Conservation (phyloP, 2,888 invertebrate species). For the Cyaniris semiargus region DNA sequence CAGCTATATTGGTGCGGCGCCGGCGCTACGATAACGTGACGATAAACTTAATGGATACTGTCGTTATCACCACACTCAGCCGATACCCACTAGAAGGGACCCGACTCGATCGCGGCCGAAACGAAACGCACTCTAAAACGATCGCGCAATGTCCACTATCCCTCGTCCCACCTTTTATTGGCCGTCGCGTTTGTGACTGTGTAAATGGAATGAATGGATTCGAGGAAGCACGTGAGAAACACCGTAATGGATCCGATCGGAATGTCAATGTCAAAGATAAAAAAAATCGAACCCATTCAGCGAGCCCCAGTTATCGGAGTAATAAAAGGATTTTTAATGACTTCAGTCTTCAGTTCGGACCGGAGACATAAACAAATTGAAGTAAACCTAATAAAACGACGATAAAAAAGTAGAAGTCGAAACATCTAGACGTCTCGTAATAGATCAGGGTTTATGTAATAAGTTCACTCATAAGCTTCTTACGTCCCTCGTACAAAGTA, state of each 20-base stretch:
- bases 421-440: slow-evolving; percentile 3
- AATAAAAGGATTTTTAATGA: slow-evolving; percentile 25
- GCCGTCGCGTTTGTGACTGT: slow-evolving; percentile 45
- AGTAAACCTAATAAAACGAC: neutral
- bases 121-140: slow-evolving; percentile 39
- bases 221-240: slow-evolving; percentile 68
- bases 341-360: neutral
- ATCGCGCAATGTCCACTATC: slow-evolving; percentile 53
- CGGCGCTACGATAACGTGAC: slow-evolving; percentile 72
- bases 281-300: slow-evolving; percentile 56
- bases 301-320: slow-evolving; percentile 43
- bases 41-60: slow-evolving; percentile 76
- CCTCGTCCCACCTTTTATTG: slow-evolving; percentile 40
- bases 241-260: slow-evolving; percentile 64
- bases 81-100: slow-evolving; percentile 53
- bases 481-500: slow-evolving; percentile 2
- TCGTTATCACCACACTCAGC: slow-evolving; percentile 63
- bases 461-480: slow-evolving; percentile 13
- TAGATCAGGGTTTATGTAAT: slow-evolving; percentile 6
- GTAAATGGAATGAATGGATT: slow-evolving; percentile 70
- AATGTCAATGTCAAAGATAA: slow-evolving; percentile 68
- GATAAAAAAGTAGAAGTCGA: neutral
- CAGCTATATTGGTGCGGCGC: slow-evolving; percentile 66
- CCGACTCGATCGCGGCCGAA: slow-evolving; percentile 27
- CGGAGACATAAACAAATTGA: neutral